Base-by-base conservation (phyloP, 2,888 invertebrate genomes). In the Agrilus mali region DNA sequence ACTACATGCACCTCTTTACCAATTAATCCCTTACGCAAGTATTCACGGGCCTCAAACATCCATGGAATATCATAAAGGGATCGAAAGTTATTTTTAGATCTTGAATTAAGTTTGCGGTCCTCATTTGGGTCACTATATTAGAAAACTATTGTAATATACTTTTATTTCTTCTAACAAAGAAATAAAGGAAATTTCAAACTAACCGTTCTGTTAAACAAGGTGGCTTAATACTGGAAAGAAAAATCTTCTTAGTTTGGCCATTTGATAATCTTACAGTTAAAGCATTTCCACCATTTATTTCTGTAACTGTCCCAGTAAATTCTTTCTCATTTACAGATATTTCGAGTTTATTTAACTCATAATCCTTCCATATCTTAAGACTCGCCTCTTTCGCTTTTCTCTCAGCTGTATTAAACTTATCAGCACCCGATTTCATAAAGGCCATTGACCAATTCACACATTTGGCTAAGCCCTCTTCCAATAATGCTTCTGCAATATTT, bases 11-110 rank as follows among this genome's bases (percentile, higher is more conserved):
- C 90, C 65, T 86, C 89, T 65, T 97, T 97, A 40, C 95, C 93
- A 57, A 98, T 82, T 12, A 98, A 72, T 61, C 94, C 93, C 63
- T 95, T 96, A 36, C 98, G 78, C 33, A 99, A 72, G 63, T 88
- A 97, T 69, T 99, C 98, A 41, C 98, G 80, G 0, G 96, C 95
- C 66, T 99, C 98, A 63, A 86, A 96, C 92, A 98, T 90, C 80
- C 88, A 94, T 2, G 98, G 98, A 60, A 97, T 87, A 63, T 99
- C 98, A 64, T 97, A 99, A 0, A 98, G 74, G 0, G 96, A 93
- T 56, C 92, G 82, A 64, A 79, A 86, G n/a, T n/a, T n/a, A 48
- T 80, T 81, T 65, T 84, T 86, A 3, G 80, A 74, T 48, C 81
- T 74, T 12, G 77, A 75, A 1, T 76, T 68, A n/a, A 72, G 69